phyloP scores from a whole-genome alignment of 2,113 vertebrate genomes.

The Menura novaehollandiae region DNA sequence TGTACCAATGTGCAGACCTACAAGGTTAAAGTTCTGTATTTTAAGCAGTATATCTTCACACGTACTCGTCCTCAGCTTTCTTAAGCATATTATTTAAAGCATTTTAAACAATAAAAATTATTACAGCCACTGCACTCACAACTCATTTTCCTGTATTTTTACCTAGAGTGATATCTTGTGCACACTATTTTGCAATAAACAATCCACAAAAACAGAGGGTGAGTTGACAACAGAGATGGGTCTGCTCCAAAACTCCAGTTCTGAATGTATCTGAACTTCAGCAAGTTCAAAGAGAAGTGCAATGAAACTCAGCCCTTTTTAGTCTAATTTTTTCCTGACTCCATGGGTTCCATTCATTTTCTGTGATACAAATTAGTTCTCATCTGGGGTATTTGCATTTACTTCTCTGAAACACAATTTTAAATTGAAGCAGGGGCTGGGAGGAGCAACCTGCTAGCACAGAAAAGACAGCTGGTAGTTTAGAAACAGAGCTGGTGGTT shows the following conservation, averaged over 20 bases:
- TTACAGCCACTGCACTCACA: not conserved
- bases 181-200: not conserved
- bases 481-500: not conserved
- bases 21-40: not conserved
- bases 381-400: not conserved
- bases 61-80: not conserved
- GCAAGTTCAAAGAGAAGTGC: not conserved
- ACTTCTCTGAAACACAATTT: not conserved
- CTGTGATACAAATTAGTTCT: not conserved
- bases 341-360: not conserved
- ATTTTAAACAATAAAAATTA: not conserved
- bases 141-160: constrained; percentile 7
- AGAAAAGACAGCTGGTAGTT: not conserved
- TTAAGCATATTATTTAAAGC: not conserved
- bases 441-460: not conserved
- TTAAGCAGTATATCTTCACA: not conserved
- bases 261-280: not conserved
- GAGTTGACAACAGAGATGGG: not conserved
- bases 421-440: not conserved
- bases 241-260: not conserved
- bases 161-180: not conserved
- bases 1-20: not conserved
- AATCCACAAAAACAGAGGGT: not conserved
- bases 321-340: not conserved
- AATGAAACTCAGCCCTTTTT: not conserved